phyloP scores from a whole-genome alignment of 2,888 invertebrate species.

The Mystacides longicornis region DNA sequence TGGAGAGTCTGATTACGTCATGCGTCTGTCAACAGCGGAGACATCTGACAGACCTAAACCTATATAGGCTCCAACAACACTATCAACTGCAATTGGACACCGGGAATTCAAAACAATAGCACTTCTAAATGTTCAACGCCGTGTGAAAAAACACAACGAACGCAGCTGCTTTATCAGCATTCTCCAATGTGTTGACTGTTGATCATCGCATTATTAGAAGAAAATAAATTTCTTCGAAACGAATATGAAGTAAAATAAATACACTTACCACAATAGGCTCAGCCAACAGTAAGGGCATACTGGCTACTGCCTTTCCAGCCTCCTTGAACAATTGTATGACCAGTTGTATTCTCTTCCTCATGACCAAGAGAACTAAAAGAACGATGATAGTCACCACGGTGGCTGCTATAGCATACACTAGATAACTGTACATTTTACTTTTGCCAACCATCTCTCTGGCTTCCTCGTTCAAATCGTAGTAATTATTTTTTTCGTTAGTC shows the following conservation, averaged over 20 bases:
- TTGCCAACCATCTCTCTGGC: constrained; percentile 2
- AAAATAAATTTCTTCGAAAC: neutral
- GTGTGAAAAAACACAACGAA: too few species aligned
- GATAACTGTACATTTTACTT: constrained; percentile 32
- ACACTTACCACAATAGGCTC: constrained; percentile 53
- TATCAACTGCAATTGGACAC: too few species aligned
- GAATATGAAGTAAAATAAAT: neutral
- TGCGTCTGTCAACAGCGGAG: too few species aligned
- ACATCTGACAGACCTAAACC: too few species aligned
- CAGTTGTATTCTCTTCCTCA: constrained; percentile 55
- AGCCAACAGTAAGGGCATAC: constrained; percentile 54
- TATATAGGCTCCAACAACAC: too few species aligned
- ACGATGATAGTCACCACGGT: constrained; percentile 51
- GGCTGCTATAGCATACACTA: constrained; percentile 52
- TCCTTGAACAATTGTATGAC: constrained; percentile 58
- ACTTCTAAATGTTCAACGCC: too few species aligned
- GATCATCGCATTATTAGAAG: neutral
- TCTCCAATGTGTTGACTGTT: too few species aligned
- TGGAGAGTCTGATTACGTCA: too few species aligned
- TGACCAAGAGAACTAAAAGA: constrained; percentile 48
- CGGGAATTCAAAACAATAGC: too few species aligned
- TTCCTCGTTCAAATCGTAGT: constrained; percentile 20
- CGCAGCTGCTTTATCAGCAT: too few species aligned
- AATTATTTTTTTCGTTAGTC: constrained; percentile 33
- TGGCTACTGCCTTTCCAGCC: constrained; percentile 55